These are phyloP conservation scores for Odontothrips loti DNA, from an alignment of 2,888 invertebrate genomes.

Conservation along the genomic window DNA sequence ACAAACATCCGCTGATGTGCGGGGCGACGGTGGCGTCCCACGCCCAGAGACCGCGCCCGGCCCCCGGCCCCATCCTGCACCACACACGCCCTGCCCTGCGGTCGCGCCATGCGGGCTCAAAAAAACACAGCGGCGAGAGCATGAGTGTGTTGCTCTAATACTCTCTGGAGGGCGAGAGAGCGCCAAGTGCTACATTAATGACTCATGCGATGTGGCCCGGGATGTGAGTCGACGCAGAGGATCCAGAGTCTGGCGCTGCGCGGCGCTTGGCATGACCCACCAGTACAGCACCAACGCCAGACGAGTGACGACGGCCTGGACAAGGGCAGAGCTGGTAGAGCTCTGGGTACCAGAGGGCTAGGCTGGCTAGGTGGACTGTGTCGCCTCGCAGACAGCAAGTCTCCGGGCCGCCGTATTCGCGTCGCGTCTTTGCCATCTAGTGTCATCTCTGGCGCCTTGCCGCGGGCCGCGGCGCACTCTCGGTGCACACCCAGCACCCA, in stretches of 20 bases:
- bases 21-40: too few species aligned
- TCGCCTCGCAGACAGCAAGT: background rate
- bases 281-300: background rate
- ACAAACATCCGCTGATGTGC: too few species aligned
- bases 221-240: background rate
- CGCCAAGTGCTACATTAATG: conserved; percentile 15
- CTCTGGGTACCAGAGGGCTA: background rate
- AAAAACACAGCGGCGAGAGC: conserved; percentile 4
- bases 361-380: background rate
- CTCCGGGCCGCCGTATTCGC: too few species aligned
- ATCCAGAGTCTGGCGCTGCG: background rate
- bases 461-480: too few species aligned
- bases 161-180: background rate
- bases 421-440: too few species aligned
- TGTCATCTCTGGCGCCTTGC: too few species aligned
- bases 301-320: too few species aligned
- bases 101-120: conserved; percentile 3
- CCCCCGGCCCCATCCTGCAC: too few species aligned
- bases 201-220: conserved; percentile 1
- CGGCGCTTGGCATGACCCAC: background rate
- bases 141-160: background rate
- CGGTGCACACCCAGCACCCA: too few species aligned
- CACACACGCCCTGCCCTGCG: background rate
- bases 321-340: background rate
- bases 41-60: too few species aligned